phyloP scores from a whole-genome alignment of 2,888 invertebrate genomes.

The Xanthostigma xanthostigma region DNA sequence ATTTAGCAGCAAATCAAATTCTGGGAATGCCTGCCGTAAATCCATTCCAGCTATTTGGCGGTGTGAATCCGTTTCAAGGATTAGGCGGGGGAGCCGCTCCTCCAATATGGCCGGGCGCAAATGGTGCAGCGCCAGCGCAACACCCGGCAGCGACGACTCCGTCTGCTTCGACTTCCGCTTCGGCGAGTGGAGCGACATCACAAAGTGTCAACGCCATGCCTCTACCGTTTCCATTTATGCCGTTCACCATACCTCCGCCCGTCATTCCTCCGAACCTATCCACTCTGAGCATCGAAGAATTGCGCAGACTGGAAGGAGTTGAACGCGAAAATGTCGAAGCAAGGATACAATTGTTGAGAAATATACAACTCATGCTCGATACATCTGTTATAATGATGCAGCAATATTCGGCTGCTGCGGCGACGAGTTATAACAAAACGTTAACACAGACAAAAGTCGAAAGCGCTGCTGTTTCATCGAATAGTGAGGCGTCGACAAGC shows the following conservation, averaged over 20 bases:
- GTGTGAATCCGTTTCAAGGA: slow-evolving; percentile 8
- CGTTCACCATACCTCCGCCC: slow-evolving; percentile 52
- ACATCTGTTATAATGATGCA: slow-evolving; percentile 89
- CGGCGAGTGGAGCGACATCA: slow-evolving; percentile 8
- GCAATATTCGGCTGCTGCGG: slow-evolving; percentile 67
- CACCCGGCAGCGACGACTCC: slow-evolving; percentile 7
- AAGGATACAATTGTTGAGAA: slow-evolving; percentile 62
- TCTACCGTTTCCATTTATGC: slow-evolving; percentile 34
- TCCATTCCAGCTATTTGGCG: slow-evolving; percentile 9
- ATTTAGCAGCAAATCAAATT: too few relatives aligned
- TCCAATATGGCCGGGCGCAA: slow-evolving; percentile 16
- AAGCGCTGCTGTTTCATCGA: slow-evolving; percentile 7
- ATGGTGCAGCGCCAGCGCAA: slow-evolving; percentile 3
- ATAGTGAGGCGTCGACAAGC: slow-evolving; percentile 13
- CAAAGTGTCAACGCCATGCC: slow-evolving; percentile 15
- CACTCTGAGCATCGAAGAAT: slow-evolving; percentile 65
- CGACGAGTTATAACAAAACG: slow-evolving; percentile 17
- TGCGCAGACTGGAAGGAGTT: slow-evolving; percentile 77
- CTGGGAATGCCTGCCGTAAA: slow-evolving; percentile 11
- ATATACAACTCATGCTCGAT: slow-evolving; percentile 72
- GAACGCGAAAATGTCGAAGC: slow-evolving; percentile 81
- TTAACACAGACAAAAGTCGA: slow-evolving; percentile 10
- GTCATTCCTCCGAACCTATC: slow-evolving; percentile 62
- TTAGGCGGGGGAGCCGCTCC: slow-evolving; percentile 19
- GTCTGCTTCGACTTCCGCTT: slow-evolving; percentile 9